A percentile compares a stretch with the other conserved stretches of the same genome.
Conservation (phyloP, 2,113 vertebrate genomes). For the Sarotherodon lohbergeri region DNA sequence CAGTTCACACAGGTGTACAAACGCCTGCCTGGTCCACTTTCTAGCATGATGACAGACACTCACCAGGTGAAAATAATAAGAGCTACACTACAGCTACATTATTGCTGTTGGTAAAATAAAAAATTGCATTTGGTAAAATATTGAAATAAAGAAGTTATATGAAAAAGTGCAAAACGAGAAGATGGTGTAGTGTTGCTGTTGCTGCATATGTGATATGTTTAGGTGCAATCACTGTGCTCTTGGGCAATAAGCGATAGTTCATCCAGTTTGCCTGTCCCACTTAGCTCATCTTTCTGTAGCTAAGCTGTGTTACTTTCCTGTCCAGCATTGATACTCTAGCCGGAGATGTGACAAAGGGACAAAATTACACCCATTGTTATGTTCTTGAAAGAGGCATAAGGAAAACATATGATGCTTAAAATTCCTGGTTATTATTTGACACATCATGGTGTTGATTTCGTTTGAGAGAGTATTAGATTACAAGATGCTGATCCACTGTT, state of each 20-base stretch:
- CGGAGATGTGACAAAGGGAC: constrained; percentile 20
- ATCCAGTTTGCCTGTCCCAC: constrained; percentile 36
- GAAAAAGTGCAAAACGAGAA: constrained; percentile 12
- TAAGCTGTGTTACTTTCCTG: constrained; percentile 11
- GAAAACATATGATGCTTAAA: constrained; percentile 17
- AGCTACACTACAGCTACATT: not conserved
- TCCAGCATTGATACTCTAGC: constrained; percentile 26
- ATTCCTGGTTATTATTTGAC: constrained; percentile 23
- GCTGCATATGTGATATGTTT: not conserved
- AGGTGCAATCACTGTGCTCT: constrained; percentile 26
- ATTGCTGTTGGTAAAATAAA: not conserved
- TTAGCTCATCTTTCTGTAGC: constrained; percentile 52
- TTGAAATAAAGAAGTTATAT: not conserved
- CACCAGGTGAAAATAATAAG: not conserved
- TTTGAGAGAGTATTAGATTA: not conserved
- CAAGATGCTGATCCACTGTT: not conserved
- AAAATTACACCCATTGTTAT: constrained; percentile 36
- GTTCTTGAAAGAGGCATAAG: constrained; percentile 14
- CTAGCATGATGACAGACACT: not conserved
- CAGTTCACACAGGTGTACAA: not conserved
- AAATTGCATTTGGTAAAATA: not conserved
- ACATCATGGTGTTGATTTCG: not conserved
- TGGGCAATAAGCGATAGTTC: constrained; percentile 26
- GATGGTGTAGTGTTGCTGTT: constrained; percentile 10
- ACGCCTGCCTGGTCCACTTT: not conserved